These are phyloP conservation scores for Psittacara wagleri DNA, from an alignment of 2,113 vertebrate species.

Conservation along the genomic window DNA sequence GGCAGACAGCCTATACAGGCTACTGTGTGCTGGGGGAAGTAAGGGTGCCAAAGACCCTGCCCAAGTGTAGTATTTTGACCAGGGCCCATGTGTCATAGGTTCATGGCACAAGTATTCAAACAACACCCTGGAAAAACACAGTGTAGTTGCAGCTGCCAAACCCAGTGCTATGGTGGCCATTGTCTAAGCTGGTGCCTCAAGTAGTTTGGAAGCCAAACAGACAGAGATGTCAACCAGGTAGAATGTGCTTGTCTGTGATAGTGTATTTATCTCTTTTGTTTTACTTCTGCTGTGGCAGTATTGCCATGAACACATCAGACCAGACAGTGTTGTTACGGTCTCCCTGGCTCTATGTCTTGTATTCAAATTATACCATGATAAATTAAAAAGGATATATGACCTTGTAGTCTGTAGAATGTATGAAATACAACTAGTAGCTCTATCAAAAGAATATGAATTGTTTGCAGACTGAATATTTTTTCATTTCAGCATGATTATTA, in stretches of 20 bases:
- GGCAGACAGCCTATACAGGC: accelerated
- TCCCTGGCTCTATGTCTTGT: neutral
- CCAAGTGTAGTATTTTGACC: accelerated
- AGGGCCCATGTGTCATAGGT: neutral
- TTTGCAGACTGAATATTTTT: neutral
- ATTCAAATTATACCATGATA: constrained; percentile 7
- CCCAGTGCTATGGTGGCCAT: neutral
- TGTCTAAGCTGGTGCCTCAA: neutral
- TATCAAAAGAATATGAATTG: neutral
- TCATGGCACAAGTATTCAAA: neutral
- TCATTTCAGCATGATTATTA: neutral
- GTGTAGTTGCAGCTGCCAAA: neutral
- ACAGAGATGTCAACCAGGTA: neutral
- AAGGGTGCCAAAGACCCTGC: neutral
- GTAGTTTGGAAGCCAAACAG: neutral
- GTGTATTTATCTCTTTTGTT: neutral
- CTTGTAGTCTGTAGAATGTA: neutral
- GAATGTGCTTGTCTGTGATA: neutral
- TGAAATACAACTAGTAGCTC: neutral
- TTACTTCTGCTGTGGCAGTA: neutral
- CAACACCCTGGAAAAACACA: neutral
- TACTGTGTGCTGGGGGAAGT: accelerated
- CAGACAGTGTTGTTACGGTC: constrained; percentile 2
- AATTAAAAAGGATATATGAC: constrained; percentile 14
- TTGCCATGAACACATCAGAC: constrained; percentile 9